A percentile compares a stretch with the other conserved stretches of the same genome.
phyloP scores from a whole-genome alignment of 2,797 vertebrate genomes.

The Ctenopoma kingsleyae region DNA sequence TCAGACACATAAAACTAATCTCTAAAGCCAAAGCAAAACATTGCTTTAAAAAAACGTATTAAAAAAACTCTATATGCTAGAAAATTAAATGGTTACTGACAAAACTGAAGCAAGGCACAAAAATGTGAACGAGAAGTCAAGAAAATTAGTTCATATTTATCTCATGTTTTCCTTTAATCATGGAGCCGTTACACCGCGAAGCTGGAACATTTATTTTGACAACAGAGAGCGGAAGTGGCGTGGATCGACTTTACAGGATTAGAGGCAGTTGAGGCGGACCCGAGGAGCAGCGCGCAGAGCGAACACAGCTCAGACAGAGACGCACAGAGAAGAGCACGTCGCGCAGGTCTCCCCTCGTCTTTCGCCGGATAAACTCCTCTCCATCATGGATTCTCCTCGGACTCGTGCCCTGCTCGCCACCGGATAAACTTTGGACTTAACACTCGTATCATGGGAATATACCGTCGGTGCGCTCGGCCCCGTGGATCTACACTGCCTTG shows the following conservation, averaged over 20 bases:
- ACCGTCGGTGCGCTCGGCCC: constrained; percentile 42
- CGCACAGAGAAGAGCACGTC: neutral
- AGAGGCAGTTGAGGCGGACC: neutral
- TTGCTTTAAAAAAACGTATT: no score
- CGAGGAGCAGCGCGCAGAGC: constrained; percentile 28
- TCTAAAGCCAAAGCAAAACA: no score
- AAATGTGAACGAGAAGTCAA: no score
- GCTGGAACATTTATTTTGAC: constrained; percentile 44
- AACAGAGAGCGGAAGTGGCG: neutral
- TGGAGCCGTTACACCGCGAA: no score
- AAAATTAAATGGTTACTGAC: no score
- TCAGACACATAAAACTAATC: no score
- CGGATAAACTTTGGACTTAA: constrained; percentile 63
- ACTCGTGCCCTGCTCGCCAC: constrained; percentile 23
- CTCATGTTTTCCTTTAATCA: no score
- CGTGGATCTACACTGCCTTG: constrained; percentile 76
- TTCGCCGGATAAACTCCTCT: neutral
- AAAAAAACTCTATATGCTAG: no score
- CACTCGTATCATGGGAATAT: constrained; percentile 65
- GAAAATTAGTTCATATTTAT: no score
- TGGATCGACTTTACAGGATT: neutral
- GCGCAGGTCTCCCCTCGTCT: neutral
- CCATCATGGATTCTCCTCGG: constrained; percentile 56
- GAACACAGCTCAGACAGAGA: constrained; percentile 14
- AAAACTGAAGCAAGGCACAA: no score